Base-by-base conservation (phyloP, 92 coral and sea anemone genomes). In the Isaurus tuberculatus region DNA sequence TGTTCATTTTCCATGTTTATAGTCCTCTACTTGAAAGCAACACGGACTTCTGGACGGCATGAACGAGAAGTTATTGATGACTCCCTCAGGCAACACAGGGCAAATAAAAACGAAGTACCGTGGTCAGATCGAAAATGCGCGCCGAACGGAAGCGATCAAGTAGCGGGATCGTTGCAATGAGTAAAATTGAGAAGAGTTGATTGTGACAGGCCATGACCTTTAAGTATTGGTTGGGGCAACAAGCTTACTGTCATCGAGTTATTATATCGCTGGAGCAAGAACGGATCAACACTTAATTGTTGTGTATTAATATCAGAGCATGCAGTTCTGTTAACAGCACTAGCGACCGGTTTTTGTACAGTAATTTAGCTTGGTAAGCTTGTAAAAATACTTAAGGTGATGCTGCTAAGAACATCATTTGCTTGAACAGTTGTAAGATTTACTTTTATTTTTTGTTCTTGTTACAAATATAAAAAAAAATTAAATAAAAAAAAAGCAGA, bases 101-200 rank as follows among this genome's bases (percentile, higher is more conserved):
- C 51, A 77, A 61, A 58, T 77, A 40, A 57, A 55, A 57, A 26
- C 8, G 82, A 58, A 60, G 32, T 58, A 51, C 42, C 19, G 68
- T 58, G 23, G 70, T 58, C 51, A 61, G 20, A 33, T 67, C 51
- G 69, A 23, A 55, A 60, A 34, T 34, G 51, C 65, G 20, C 63
- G 34, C 69, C 33, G 29, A 16, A 29, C 67, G 82, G 82, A 77
- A 77, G 82, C 48, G 51, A 77, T 77, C 82, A 77, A 60, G 70
- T 77, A 31, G 82, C 70, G 19, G n/a, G 19, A 48, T 77, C 32
- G 26, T 33, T 55, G 70, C 36, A 60, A 32, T 7, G 70, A 36
- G 33, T 27, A 11, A 53, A 30, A 48, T 60, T 75, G 44, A 31
- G 49, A 75, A 53, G 46, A 26, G 81, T 11, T 63, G 81, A 75